Conservation (phyloP, 2,888 invertebrate genomes). For the Entomobrya multifasciata region DNA sequence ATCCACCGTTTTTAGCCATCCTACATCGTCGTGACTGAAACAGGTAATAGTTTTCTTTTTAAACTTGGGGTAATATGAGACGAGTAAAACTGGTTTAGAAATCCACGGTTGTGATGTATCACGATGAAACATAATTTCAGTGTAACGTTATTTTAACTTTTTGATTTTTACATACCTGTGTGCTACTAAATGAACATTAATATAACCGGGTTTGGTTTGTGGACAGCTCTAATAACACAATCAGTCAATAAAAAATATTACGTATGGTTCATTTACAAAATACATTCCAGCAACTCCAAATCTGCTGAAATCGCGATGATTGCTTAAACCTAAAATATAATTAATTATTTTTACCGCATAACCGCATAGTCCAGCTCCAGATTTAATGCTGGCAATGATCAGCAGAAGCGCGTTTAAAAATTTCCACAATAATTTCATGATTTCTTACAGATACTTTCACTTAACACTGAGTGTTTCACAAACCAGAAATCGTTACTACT, state of each 20-base stretch:
- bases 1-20: constrained; percentile 96
- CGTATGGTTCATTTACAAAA: not conserved
- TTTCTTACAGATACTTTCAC: too few relatives aligned
- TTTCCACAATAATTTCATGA: too few relatives aligned
- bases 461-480: too few relatives aligned
- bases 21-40: constrained; percentile 85
- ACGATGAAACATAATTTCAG: not conserved
- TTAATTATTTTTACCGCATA: not conserved
- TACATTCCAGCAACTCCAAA: not conserved
- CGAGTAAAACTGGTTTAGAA: too few relatives aligned
- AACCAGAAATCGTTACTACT: too few relatives aligned
- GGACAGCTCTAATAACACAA: constrained; percentile 55
- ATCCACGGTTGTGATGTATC: too few relatives aligned
- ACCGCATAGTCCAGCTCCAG: not conserved
- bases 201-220: constrained; percentile 54
- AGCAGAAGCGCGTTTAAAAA: not conserved
- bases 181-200: constrained; percentile 68
- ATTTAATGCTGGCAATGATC: not conserved
- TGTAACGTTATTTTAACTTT: not conserved
- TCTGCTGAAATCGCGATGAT: too few relatives aligned
- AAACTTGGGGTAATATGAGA: too few relatives aligned
- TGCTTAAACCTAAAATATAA: too few relatives aligned
- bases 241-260: not conserved
- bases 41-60: too few relatives aligned
- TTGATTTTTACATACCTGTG: constrained; percentile 65